A percentile compares a stretch with the other conserved stretches of the same genome.
These are phyloP conservation scores for Peromyscus attwateri DNA, from an alignment of 2,797 vertebrate genomes.

Conservation along the genomic window DNA sequence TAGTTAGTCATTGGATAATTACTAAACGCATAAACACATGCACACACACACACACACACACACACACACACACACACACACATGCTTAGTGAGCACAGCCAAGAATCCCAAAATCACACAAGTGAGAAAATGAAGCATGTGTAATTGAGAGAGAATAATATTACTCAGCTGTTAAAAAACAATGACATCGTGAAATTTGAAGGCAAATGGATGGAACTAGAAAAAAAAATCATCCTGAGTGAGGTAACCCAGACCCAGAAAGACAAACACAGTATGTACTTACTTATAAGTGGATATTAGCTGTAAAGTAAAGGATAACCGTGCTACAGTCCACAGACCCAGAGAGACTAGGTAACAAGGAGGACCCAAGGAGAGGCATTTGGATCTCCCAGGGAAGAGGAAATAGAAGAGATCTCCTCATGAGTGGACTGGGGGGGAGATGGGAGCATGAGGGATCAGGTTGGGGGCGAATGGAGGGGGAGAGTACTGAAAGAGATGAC, in stretches of 20 bases:
- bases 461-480: background rate
- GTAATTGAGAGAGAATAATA: background rate
- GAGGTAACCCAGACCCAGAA: background rate
- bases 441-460: background rate
- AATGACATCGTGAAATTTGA: background rate
- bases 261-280: background rate
- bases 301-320: background rate
- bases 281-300: background rate
- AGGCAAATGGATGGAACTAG: background rate
- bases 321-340: background rate
- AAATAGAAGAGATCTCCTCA: background rate
- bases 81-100: too few relatives aligned
- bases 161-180: background rate
- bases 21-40: background rate
- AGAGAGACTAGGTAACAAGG: background rate
- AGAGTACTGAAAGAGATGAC: background rate
- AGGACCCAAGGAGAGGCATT: background rate
- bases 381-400: background rate
- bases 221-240: background rate
- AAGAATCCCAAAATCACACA: background rate
- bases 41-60: background rate
- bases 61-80: background rate
- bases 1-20: background rate
- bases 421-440: background rate
- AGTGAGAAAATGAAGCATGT: background rate